Base-by-base conservation (phyloP, 53 echinoderm and acorn worm genomes). In the Hippasteria phrygiana region DNA sequence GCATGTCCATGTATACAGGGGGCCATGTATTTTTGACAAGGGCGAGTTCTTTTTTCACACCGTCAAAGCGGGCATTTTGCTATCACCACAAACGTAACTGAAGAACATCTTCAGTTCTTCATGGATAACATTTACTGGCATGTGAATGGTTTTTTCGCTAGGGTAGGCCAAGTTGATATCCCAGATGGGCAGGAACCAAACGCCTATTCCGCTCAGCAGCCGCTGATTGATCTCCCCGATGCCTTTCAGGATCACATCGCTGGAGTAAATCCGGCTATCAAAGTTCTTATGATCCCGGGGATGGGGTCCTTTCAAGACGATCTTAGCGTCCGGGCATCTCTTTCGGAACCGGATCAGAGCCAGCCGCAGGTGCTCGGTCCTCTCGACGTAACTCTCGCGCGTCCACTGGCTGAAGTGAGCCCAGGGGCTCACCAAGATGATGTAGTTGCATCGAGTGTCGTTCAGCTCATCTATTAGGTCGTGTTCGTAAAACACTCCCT, bases 391-490 rank as follows among this genome's bases (percentile, higher is more conserved):
- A 20, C 87, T 87, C 45, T 71, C 79, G 7, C 71, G 43, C 10
- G 92, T 88, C 92, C 92, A 92, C 16, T 88, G 81, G 27, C 50
- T 88, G 45, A 88, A 92, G 66, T 92, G 92, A 0, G 92, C 79
- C 92, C 92, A 92, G 13, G 92, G 92, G 13, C 86, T 71, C 5
- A 85, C 37, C n/a, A 85, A 39, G 51, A 85, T 50, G 39, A 71
- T 40, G n/a, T 71, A 71, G 32, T 88, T 82, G 63, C 73, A 81
- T 41, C 73, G 73, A 32, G 88, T 80, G 32, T 91, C 64, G 55
- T 88, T 76, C 27, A 92, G 64, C 14, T 75, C 71, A 24, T 92
- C 79, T 7, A 79, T 48, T 36, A 88, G 73, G 63, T 92, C 88
- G 6, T 54, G 32, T 17, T 88, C 87, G 43, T 79, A 72, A 36